Conservation (phyloP, 1,140 invertebrate genomes). For the Homarus americanus region DNA sequence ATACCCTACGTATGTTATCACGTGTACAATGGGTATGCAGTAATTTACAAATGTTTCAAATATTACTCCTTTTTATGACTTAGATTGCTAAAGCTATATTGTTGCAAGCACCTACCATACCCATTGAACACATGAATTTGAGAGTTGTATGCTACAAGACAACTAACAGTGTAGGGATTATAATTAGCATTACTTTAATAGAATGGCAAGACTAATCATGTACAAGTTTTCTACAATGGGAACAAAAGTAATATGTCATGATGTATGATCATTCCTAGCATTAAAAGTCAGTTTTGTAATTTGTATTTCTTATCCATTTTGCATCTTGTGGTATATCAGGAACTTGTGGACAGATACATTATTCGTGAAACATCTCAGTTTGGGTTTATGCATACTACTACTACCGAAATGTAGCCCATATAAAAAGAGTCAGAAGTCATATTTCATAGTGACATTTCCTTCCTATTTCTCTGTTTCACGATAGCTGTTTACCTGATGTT, state of each 20-base stretch:
- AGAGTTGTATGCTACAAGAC: slow-evolving; percentile 2
- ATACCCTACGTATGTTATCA: slow-evolving; percentile 18
- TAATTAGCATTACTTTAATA: slow-evolving; percentile 20
- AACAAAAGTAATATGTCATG: slow-evolving; percentile 38
- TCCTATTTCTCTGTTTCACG: too few relatives aligned
- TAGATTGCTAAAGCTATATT: not conserved
- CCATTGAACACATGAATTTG: slow-evolving; percentile 21
- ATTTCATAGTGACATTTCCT: too few relatives aligned
- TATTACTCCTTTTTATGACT: not conserved
- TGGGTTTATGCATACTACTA: too few relatives aligned
- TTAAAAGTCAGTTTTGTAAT: slow-evolving; percentile 52
- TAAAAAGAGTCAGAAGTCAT: too few relatives aligned
- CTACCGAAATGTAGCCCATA: too few relatives aligned
- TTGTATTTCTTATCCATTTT: slow-evolving; percentile 2
- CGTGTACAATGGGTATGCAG: slow-evolving; percentile 39
- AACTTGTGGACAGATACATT: too few relatives aligned
- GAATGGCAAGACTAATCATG: slow-evolving; percentile 20
- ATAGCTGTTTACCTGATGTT: too few relatives aligned
- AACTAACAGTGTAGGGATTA: slow-evolving; percentile 20
- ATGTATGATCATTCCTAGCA: slow-evolving; percentile 56
- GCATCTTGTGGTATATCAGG: not conserved
- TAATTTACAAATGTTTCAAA: slow-evolving; percentile 32
- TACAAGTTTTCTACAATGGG: slow-evolving; percentile 43
- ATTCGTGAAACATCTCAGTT: too few relatives aligned
- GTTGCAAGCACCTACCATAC: not conserved